These are phyloP conservation scores for Stegana nigrithorax DNA, from an alignment of 2,888 invertebrate genomes.

Conservation along the genomic window DNA sequence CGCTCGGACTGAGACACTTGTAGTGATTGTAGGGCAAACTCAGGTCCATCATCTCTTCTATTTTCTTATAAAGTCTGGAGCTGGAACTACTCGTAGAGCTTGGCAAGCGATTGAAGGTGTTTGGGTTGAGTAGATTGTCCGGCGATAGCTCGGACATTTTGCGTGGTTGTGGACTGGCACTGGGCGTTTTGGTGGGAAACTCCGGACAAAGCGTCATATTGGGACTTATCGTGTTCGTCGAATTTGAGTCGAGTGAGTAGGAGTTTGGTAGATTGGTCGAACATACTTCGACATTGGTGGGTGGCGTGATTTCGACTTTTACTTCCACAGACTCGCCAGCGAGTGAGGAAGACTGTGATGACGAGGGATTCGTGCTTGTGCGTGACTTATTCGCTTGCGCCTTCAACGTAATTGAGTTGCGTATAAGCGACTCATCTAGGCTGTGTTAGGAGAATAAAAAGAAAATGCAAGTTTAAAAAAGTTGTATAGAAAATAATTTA, in stretches of 20 bases:
- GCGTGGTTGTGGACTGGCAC: conserved; percentile 59
- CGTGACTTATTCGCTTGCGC: conserved; percentile 65
- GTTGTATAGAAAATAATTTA: background rate
- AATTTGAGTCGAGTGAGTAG: conserved; percentile 67
- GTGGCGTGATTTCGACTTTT: conserved; percentile 69
- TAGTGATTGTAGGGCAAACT: conserved; percentile 83
- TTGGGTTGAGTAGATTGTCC: conserved; percentile 65
- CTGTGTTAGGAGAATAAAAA: conserved; percentile 60
- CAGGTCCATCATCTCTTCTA: conserved; percentile 72
- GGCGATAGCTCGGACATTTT: conserved; percentile 66
- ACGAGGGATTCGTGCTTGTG: conserved; percentile 67
- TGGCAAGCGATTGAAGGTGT: conserved; percentile 66
- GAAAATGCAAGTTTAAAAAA: too few species aligned
- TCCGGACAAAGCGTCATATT: conserved; percentile 63
- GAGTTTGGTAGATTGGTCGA: conserved; percentile 63
- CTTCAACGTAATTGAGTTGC: conserved; percentile 68
- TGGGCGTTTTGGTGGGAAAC: conserved; percentile 61
- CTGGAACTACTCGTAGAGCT: conserved; percentile 65
- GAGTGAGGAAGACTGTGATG: conserved; percentile 67
- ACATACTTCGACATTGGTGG: conserved; percentile 57
- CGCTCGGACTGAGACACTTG: conserved; percentile 77
- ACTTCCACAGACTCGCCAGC: conserved; percentile 68
- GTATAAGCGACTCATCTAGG: conserved; percentile 75
- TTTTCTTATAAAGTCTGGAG: conserved; percentile 66
- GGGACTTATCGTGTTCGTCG: conserved; percentile 64